These are phyloP conservation scores for Herpailurus yagouaroundi DNA, from an alignment of 2,113 vertebrate genomes.

Conservation along the genomic window DNA sequence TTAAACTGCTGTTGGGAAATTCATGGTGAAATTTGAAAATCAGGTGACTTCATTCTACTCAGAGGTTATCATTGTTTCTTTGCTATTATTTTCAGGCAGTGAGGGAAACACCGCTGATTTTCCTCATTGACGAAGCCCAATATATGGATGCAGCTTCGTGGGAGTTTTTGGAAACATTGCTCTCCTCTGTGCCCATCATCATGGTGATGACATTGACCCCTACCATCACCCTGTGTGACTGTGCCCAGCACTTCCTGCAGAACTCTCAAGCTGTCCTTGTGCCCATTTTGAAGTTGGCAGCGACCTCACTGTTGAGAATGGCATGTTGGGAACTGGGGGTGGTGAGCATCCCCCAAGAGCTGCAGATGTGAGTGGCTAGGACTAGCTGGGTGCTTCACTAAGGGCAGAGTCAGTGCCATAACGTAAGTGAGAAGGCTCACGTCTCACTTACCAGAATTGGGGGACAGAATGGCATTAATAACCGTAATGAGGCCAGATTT, in stretches of 20 bases:
- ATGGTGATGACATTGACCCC: constrained; percentile 72
- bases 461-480: neutral
- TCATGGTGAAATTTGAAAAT: neutral
- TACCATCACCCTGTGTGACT: neutral
- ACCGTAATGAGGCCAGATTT: neutral
- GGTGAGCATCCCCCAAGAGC: constrained; percentile 75
- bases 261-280: constrained; percentile 59
- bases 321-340: constrained; percentile 80
- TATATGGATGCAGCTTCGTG: constrained; percentile 76
- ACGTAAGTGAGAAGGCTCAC: neutral
- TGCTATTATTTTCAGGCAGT: constrained; percentile 67
- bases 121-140: constrained; percentile 78
- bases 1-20: constrained; percentile 40
- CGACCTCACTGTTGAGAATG: constrained; percentile 67
- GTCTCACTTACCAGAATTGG: neutral
- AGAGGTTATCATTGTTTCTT: constrained; percentile 41
- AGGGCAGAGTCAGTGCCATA: constrained; percentile 28
- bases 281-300: constrained; percentile 66
- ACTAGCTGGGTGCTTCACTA: constrained; percentile 27
- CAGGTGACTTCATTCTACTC: constrained; percentile 27
- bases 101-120: constrained; percentile 61
- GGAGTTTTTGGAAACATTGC: constrained; percentile 68
- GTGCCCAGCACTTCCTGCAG: constrained; percentile 57
- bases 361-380: constrained; percentile 74
- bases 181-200: constrained; percentile 52